Percentiles rank a stretch among this genome's conserved stretches.
phyloP scores from a whole-genome alignment of 2,797 vertebrate genomes.

The Microcaecilia unicolor region DNA sequence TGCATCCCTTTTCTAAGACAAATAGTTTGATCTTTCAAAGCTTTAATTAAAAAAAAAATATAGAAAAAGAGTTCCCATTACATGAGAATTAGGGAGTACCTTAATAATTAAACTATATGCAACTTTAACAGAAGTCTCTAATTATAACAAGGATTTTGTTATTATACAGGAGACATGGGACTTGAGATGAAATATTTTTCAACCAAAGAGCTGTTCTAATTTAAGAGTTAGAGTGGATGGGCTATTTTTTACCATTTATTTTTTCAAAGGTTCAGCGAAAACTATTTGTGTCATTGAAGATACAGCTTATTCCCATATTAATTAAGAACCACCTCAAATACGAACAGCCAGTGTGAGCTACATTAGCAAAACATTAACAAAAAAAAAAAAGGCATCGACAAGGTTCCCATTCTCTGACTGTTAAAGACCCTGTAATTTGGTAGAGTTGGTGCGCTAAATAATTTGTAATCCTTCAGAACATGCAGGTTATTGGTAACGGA shows the following conservation, averaged over 20 bases:
- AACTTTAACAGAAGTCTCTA: too few relatives aligned
- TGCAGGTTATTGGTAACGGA: conserved; percentile 89
- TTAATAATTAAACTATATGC: too few relatives aligned
- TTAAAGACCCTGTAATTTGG: conserved; percentile 50
- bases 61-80: too few relatives aligned
- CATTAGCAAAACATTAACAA: conserved; percentile 31
- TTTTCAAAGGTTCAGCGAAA: conserved; percentile 20
- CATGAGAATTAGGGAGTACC: too few relatives aligned
- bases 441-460: conserved; percentile 79
- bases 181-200: conserved; percentile 39
- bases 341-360: conserved; percentile 42
- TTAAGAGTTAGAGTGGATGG: conserved; percentile 25
- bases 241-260: conserved; percentile 9
- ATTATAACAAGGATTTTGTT: too few relatives aligned
- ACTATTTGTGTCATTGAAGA: too few relatives aligned
- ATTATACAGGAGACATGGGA: too few relatives aligned
- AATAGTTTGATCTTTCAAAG: too few relatives aligned
- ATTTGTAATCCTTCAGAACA: conserved; percentile 83
- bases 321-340: conserved; percentile 49
- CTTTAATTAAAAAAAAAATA: too few relatives aligned
- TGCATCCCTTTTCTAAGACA: too few relatives aligned
- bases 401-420: conserved; percentile 32
- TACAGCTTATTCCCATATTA: conserved; percentile 37
- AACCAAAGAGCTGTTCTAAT: conserved; percentile 42
- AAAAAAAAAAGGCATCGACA: conserved; percentile 47